Conservation (phyloP, 2,113 vertebrate species). For the Laticauda laticaudata region DNA sequence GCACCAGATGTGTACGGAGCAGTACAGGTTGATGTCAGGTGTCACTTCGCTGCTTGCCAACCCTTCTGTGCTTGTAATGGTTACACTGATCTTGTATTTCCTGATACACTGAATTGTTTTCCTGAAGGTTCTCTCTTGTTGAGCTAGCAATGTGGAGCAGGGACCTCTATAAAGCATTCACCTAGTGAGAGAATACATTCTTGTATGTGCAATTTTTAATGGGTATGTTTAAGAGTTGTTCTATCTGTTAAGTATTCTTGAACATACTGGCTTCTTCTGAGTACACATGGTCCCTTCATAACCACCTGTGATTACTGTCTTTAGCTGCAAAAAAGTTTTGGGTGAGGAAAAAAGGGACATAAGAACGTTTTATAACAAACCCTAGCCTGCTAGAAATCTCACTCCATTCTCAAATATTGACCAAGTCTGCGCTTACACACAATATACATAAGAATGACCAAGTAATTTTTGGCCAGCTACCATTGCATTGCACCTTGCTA, state of each 20-base stretch:
- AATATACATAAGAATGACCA: neutral
- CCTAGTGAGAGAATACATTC: neutral
- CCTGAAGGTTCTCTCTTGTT: neutral
- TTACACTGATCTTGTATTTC: slow-evolving; percentile 52
- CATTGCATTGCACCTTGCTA: neutral
- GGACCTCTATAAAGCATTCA: neutral
- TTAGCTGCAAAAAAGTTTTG: neutral
- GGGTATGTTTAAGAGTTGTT: neutral
- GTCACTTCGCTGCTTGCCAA: slow-evolving; percentile 38
- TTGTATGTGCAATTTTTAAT: neutral
- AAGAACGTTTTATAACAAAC: neutral
- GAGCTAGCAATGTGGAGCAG: neutral
- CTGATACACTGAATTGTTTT: neutral
- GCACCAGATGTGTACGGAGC: slow-evolving; percentile 62
- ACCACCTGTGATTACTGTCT: neutral
- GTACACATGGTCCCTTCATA: neutral
- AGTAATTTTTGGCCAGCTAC: neutral
- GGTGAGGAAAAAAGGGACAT: neutral
- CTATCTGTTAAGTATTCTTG: neutral
- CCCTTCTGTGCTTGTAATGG: slow-evolving; percentile 42
- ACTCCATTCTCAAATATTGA: neutral
- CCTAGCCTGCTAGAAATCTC: neutral
- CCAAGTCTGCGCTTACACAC: neutral
- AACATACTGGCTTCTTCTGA: neutral
- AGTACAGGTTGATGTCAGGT: slow-evolving; percentile 43